phyloP scores from a whole-genome alignment of 2,888 invertebrate species.

The Physocephala rufipes region DNA sequence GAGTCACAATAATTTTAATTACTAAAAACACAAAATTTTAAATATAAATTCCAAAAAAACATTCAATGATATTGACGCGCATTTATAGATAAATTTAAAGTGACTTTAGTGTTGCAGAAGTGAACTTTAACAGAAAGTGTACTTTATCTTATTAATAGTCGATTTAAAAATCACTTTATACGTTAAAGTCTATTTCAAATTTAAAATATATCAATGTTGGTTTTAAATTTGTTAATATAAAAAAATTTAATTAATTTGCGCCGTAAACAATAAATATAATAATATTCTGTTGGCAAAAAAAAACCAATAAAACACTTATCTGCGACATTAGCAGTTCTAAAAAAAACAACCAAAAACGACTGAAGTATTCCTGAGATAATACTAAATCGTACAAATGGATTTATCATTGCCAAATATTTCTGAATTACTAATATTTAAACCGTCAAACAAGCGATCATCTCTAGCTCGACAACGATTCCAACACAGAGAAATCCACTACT shows the following conservation, averaged over 20 bases:
- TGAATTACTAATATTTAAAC: too few species aligned
- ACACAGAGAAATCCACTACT: slow-evolving; percentile 23
- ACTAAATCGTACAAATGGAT: too few species aligned
- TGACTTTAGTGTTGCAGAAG: neutral
- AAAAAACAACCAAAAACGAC: too few species aligned
- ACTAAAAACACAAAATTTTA: neutral
- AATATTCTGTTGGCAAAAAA: neutral
- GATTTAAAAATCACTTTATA: neutral
- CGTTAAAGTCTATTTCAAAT: neutral
- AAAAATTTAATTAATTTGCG: neutral
- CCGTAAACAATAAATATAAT: neutral
- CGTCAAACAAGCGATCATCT: too few species aligned
- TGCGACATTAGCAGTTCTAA: too few species aligned
- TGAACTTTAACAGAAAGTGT: neutral
- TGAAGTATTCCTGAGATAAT: too few species aligned
- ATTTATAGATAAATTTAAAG: neutral
- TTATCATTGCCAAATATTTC: too few species aligned
- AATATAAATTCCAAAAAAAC: too few species aligned
- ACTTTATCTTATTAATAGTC: too few species aligned
- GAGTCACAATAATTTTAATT: neutral
- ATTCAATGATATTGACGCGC: neutral
- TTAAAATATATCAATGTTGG: neutral
- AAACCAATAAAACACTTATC: too few species aligned
- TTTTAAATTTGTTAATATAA: neutral
- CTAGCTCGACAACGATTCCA: slow-evolving; percentile 17